Base-by-base conservation (phyloP, 2,888 invertebrate genomes). In the Mimas tiliae region DNA sequence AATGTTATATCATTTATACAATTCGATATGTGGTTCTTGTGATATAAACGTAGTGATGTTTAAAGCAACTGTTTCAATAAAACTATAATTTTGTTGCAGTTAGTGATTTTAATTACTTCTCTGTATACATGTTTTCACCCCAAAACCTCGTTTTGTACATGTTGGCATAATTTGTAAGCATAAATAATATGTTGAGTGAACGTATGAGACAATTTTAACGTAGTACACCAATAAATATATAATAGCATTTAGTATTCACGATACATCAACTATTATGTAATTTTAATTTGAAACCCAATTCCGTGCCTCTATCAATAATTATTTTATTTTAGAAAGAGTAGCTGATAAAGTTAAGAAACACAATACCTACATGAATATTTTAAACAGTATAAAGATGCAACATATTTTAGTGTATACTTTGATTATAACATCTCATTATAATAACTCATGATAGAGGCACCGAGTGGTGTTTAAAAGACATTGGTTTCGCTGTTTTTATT, bases 401-500 rank as follows among this genome's bases (percentile, higher is more conserved):
- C n/a, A n/a, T n/a, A n/a, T n/a, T n/a, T n/a, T n/a, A n/a, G n/a
- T n/a, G 8, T 38, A 38, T 7, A 38, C 38, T 38, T 38, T 9
- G 6, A 6, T 38, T 38, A 4, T 38, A 42, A 38, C 12, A 58
- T 42, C 11, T 19, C 3, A 53, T 16, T 38, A 52, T 14, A 16
- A 6, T 38, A 58, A 16, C 11, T 42, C 16, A 42, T 19, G 71
- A 72, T 70, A 74, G 70, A 76, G 73, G 73, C 74, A 68, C 68
- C 75, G 75, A 76, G 76, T 79, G 75, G 79, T 75, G 73, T 84
- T 79, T 81, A 89, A 91, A 91, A 91, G 89, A 91, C 90, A 88
- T 84, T 82, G 79, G 76, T 86, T 85, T 86, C 79, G 79, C 89
- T 87, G 76, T 86, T 84, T 84, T 86, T 83, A 78, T 86, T 89